Base-by-base conservation (phyloP, 1,140 invertebrate genomes). In the Tribolium castaneum region DNA sequence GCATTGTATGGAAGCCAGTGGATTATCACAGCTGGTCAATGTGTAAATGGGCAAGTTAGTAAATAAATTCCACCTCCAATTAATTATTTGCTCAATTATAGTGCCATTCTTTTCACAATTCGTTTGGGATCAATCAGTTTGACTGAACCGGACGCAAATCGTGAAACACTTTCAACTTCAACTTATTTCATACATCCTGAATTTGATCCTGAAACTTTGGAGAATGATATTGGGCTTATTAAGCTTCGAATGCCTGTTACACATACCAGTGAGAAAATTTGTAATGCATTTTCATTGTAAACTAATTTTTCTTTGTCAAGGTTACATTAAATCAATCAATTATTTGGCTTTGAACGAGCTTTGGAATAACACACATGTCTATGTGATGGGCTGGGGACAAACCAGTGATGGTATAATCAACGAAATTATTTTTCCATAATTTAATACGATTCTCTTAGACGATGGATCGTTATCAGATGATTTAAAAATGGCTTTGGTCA, bases 301-400 rank as follows among this genome's bases (percentile, higher is more conserved):
- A 30, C 6, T 30, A 6, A 45, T n/a, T 45, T 59, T 30, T 7
- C 3, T 19, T 59, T 59, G 10, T 59, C 25, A 22, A 59, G 54
- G n/a, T n/a, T 59, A 59, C 54, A 59, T 59, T 12, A 59, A 30
- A 1, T 10, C 54, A 7, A n/a, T 30, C 30, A n/a, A 25, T 19
- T 12, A 19, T 22, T 25, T 59, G 22, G 54, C 54, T 45, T n/a
- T 10, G n/a, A 45, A 9, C 9, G 7, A 45, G n/a, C 39, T 45
- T 45, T 45, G 39, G 39, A 9, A n/a, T 30, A 30, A 30, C 22
- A 22, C 54, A 22, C 13, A 59, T 12, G 16, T 59, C 19, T 22
- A n/a, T 59, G 54, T 22, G 10, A 7, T 59, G 7, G 54, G 54
- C 9, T 59, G 54, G 54, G 54, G 54, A 59, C 54, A 59, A 59